phyloP scores from a whole-genome alignment of 1,140 invertebrate species.

The Berghia stephanieae region DNA sequence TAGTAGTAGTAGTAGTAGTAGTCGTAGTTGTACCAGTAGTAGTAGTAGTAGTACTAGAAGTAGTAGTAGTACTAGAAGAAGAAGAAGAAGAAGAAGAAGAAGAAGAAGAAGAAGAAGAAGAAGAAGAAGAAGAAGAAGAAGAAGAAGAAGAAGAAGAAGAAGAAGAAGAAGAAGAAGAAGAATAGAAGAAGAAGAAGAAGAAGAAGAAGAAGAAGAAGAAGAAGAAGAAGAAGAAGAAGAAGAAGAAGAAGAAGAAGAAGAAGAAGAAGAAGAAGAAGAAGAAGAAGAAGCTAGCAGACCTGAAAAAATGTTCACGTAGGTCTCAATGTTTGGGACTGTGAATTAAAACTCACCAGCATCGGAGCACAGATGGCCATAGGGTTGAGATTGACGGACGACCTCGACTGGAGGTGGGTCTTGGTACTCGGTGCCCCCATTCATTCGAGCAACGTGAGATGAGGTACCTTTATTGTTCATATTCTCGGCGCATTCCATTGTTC shows the following conservation, averaged over 20 bases:
- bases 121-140: neutral
- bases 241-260: neutral
- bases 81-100: neutral
- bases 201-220: neutral
- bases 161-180: neutral
- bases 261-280: neutral
- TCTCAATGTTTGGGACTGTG: neutral
- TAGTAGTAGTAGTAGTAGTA: too few species aligned
- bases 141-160: neutral
- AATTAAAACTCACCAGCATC: slow-evolving; percentile 18
- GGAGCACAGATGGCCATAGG: slow-evolving; percentile 16
- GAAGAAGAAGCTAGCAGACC: neutral
- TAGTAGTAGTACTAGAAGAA: neutral
- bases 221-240: neutral
- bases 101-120: neutral
- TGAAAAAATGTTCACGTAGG: neutral
- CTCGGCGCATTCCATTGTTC: slow-evolving; percentile 13
- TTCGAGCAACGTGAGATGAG: slow-evolving; percentile 23
- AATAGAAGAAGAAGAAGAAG: neutral
- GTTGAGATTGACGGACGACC: slow-evolving; percentile 20
- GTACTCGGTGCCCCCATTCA: slow-evolving; percentile 16
- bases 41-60: too few species aligned
- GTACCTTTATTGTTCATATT: slow-evolving; percentile 16
- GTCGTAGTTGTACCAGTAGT: too few species aligned
- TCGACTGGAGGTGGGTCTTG: neutral